Evolutionary conservation across 1,140 invertebrate genomes (phyloP), one percentile per base, ranked within the genome.

Genomic region (Homarus americanus): DNA sequence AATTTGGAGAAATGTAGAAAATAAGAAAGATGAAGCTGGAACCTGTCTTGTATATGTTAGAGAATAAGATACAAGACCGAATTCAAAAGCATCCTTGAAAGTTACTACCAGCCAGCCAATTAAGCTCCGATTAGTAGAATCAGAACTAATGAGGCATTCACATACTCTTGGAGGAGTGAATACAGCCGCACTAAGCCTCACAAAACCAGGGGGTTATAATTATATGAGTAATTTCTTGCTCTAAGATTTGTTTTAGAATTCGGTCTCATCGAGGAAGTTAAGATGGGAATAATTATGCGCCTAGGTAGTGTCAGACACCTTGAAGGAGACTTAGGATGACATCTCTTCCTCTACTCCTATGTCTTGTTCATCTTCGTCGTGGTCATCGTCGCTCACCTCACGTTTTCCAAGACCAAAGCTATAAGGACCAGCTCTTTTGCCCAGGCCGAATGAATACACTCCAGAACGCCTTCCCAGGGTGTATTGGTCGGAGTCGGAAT

Each of bases 371-470:
- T 28, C 78, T 12, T 44, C 28, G 9, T 49, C 20, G 41, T 38
- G n/a, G 12, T 5, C n/a, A 10, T 80, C 40, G 4, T n/a, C 24
- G 10, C 38, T 24, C 15, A 44, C 36, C 10, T 36, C 66, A 17
- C 87, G 38, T 40, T 90, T 90, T 9, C 88, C 88, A 38, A 90
- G 80, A 0, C 88, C 88, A 41, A 90, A 90, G 20, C 9, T 53
- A 24, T 90, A 90, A 40, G 80, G 38, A 36, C 87, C 87, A 20
- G 87, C 84, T n/a, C 86, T 66, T 41, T 88, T 88, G 4, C 86
- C 86, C 17, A 92, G 79, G 15, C 91, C 91, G 36, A 88, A 92
- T 24, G 79, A 36, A 36, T 92, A 92, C 9, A 69, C 17, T 36
- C 69, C 83, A 9, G 87, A 66, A 5, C 87, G 38, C 53, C 72